These are phyloP conservation scores for Escarpia spicata DNA, from an alignment of 2,888 invertebrate species.

Conservation along the genomic window DNA sequence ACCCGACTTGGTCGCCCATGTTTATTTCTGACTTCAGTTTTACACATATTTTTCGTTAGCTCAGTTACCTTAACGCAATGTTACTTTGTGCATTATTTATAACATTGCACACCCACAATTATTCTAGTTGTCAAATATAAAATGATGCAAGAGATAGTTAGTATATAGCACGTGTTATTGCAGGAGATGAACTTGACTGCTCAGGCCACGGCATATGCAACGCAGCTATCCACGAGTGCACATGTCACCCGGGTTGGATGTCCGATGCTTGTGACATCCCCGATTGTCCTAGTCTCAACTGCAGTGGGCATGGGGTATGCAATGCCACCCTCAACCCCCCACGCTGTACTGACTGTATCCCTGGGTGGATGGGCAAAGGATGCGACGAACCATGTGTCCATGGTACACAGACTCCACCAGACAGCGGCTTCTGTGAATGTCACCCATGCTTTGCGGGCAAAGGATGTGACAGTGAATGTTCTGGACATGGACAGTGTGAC, in stretches of 20 bases:
- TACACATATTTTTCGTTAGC: too few relatives aligned
- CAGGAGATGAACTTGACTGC: slow-evolving; percentile 42
- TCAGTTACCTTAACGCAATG: too few relatives aligned
- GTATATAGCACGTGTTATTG: neutral
- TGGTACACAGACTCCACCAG: slow-evolving; percentile 44
- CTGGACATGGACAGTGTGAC: slow-evolving; percentile 48
- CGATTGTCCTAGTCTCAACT: slow-evolving; percentile 51
- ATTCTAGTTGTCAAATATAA: neutral
- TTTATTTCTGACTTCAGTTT: too few relatives aligned
- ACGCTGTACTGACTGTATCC: slow-evolving; percentile 46
- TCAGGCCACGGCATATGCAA: slow-evolving; percentile 51
- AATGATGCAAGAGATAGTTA: neutral
- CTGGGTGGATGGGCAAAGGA: slow-evolving; percentile 50
- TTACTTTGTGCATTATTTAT: neutral
- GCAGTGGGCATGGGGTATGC: slow-evolving; percentile 48
- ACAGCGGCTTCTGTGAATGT: slow-evolving; percentile 49
- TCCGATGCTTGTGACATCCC: slow-evolving; percentile 49
- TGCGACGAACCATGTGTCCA: slow-evolving; percentile 51
- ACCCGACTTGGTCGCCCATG: too few relatives aligned
- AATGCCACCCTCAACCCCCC: slow-evolving; percentile 45
- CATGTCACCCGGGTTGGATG: slow-evolving; percentile 50
- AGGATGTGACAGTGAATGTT: slow-evolving; percentile 52
- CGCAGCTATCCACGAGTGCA: slow-evolving; percentile 45
- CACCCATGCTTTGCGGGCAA: slow-evolving; percentile 49
- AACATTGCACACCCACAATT: neutral